These are phyloP conservation scores for Chloroclystis v-ata DNA, from an alignment of 2,888 invertebrate genomes.

Conservation along the genomic window DNA sequence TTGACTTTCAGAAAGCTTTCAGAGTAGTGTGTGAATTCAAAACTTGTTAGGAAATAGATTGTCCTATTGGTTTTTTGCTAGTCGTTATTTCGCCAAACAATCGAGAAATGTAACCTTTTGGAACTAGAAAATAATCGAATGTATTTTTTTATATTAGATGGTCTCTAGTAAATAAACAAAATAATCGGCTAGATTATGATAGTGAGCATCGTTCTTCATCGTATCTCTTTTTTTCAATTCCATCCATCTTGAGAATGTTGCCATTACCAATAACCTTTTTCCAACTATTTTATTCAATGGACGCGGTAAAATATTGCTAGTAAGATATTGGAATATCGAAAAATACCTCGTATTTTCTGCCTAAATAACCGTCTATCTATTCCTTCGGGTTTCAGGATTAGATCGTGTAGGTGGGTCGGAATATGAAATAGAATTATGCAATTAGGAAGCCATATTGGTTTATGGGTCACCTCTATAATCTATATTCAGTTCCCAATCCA, in stretches of 20 bases:
- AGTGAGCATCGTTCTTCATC: no score
- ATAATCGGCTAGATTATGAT: no score
- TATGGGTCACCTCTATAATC: background rate
- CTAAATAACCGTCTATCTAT: background rate
- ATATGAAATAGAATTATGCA: slow-evolving; percentile 22
- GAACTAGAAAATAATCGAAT: no score
- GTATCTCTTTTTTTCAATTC: no score
- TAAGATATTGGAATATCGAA: slow-evolving; percentile 6
- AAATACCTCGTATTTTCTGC: slow-evolving; percentile 11
- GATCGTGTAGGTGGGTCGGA: slow-evolving; percentile 9
- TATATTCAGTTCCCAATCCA: no score
- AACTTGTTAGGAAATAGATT: slow-evolving; percentile 4
- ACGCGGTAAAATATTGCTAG: background rate
- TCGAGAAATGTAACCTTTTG: no score
- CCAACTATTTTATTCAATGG: background rate
- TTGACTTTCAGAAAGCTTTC: slow-evolving; percentile 17
- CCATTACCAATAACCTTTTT: no score
- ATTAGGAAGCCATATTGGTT: slow-evolving; percentile 4
- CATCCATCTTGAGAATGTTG: no score
- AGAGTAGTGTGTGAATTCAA: background rate
- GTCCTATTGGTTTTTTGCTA: slow-evolving; percentile 7
- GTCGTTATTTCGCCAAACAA: no score
- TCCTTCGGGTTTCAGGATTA: slow-evolving; percentile 3
- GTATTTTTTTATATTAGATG: no score
- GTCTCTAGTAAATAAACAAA: no score